These are phyloP conservation scores for Drosophila novamexicana DNA, from an alignment of 1,140 invertebrate genomes.

Conservation along the genomic window DNA sequence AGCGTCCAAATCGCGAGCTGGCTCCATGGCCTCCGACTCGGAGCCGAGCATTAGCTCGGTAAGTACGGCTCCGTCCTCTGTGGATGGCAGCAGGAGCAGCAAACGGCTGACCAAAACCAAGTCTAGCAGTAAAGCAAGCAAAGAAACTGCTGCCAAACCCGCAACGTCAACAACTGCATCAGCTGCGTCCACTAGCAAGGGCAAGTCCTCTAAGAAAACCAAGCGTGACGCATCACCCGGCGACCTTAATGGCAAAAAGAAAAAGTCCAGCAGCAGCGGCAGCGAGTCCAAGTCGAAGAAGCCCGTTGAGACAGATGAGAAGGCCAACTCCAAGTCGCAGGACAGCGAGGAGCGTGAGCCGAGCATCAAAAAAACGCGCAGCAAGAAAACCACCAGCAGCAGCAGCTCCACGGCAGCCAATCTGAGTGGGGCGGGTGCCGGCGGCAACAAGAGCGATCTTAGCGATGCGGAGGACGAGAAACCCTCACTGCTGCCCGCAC, in stretches of 20 bases:
- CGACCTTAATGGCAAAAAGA: slow-evolving; percentile 67
- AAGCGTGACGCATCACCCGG: slow-evolving; percentile 50
- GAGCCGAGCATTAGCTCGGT: slow-evolving; percentile 90
- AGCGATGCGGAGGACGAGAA: slow-evolving; percentile 72
- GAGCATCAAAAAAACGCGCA: slow-evolving; percentile 56
- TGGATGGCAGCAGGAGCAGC: slow-evolving; percentile 84
- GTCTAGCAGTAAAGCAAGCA: slow-evolving; percentile 85
- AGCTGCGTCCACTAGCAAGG: slow-evolving; percentile 12
- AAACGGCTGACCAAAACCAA: slow-evolving; percentile 85
- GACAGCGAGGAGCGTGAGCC: slow-evolving; percentile 47
- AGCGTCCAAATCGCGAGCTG: slow-evolving; percentile 86
- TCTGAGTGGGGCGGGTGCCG: slow-evolving; percentile 19
- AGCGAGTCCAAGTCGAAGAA: slow-evolving; percentile 86
- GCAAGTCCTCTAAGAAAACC: slow-evolving; percentile 36
- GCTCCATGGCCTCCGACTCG: slow-evolving; percentile 88
- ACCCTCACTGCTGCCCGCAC: slow-evolving; percentile 44
- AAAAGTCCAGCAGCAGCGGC: slow-evolving; percentile 68
- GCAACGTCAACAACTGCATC: slow-evolving; percentile 9
- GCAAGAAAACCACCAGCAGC: slow-evolving; percentile 46
- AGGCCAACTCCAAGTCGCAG: slow-evolving; percentile 48
- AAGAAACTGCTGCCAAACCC: slow-evolving; percentile 43
- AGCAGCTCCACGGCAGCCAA: slow-evolving; percentile 20
- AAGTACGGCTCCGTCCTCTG: slow-evolving; percentile 86
- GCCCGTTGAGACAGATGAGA: slow-evolving; percentile 30
- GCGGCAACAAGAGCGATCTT: slow-evolving; percentile 66